Percentiles rank a stretch among this genome's conserved stretches.
These are phyloP conservation scores for Proteles cristata DNA, from an alignment of 2,113 vertebrate species.

Conservation along the genomic window DNA sequence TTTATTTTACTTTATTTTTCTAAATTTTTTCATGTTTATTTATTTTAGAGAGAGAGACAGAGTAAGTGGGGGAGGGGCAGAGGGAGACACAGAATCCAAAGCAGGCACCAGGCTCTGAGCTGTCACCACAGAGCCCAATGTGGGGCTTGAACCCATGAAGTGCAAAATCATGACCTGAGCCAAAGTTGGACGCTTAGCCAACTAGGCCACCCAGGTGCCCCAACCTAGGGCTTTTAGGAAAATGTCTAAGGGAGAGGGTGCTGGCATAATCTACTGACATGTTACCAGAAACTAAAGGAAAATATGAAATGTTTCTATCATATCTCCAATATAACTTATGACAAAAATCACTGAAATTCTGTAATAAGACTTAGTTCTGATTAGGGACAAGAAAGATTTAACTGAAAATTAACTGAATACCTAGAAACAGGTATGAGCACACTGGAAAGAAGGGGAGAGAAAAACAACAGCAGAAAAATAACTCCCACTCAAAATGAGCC, in stretches of 20 bases:
- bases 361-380: neutral
- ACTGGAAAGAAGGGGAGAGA: neutral
- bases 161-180: no score
- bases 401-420: neutral
- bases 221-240: neutral
- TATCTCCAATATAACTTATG: neutral
- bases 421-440: neutral
- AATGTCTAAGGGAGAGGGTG: neutral
- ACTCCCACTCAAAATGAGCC: neutral
- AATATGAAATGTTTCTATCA: slow-evolving; percentile 23
- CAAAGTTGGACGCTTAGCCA: no score
- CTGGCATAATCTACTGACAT: neutral
- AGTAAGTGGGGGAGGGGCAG: no score
- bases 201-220: no score
- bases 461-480: neutral
- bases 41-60: no score
- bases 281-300: neutral
- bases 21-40: neutral
- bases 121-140: no score
- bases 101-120: no score
- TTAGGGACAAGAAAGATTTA: neutral
- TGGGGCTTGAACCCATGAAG: no score
- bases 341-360: slow-evolving; percentile 45
- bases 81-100: no score
- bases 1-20: neutral